phyloP scores from a whole-genome alignment of 1,140 invertebrate genomes.

The Radopholus similis region DNA sequence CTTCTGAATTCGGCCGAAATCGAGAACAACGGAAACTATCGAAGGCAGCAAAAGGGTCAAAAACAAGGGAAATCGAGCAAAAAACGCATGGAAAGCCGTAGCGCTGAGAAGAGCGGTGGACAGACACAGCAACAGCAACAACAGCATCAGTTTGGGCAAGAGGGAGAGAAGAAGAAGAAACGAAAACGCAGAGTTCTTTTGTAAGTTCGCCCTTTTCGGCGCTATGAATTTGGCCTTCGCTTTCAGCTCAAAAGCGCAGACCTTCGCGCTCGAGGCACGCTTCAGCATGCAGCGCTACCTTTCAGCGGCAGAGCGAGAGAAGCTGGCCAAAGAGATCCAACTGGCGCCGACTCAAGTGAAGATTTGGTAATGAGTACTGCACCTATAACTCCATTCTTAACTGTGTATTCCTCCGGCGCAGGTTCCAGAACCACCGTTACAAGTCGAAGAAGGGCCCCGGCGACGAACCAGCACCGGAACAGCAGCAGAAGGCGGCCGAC shows the following conservation, averaged over 20 bases:
- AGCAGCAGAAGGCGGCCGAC: too few relatives aligned
- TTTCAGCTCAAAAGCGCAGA: slow-evolving; percentile 81
- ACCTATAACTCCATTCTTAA: neutral
- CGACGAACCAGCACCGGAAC: too few relatives aligned
- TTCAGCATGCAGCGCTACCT: slow-evolving; percentile 91
- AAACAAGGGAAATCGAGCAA: neutral
- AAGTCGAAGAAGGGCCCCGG: neutral
- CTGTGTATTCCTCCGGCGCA: neutral
- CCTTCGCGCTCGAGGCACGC: slow-evolving; percentile 85
- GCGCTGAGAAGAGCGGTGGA: neutral
- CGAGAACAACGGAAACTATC: neutral
- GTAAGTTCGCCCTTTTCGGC: neutral
- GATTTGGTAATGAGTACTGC: slow-evolving; percentile 49
- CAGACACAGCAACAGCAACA: neutral
- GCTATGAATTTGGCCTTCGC: neutral
- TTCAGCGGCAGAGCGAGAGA: slow-evolving; percentile 89
- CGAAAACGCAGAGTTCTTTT: slow-evolving; percentile 91
- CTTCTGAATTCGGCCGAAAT: neutral
- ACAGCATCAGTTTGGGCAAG: slow-evolving; percentile 7
- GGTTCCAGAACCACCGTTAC: slow-evolving; percentile 61
- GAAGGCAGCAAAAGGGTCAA: neutral
- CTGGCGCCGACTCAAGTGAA: slow-evolving; percentile 85
- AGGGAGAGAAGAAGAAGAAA: slow-evolving; percentile 32
- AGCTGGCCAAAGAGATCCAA: slow-evolving; percentile 83
- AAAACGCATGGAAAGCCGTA: neutral